A percentile compares a stretch with the other conserved stretches of the same genome.
Evolutionary conservation across 2,113 vertebrate genomes (phyloP).

Genomic region (Chascanopsetta lugubris): DNA sequence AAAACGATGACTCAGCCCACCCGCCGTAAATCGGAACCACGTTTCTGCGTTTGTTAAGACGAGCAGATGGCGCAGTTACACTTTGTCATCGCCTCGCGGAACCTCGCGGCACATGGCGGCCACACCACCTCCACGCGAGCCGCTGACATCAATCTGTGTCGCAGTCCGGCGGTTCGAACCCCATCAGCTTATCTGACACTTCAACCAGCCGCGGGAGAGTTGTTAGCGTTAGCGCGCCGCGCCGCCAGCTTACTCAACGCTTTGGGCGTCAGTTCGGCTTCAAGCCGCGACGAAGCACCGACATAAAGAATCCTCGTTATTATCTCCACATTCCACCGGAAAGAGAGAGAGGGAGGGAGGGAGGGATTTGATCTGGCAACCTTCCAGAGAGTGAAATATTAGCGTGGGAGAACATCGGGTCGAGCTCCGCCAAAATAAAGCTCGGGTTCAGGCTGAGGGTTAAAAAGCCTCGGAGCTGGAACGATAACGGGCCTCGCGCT

Average conservation of each 20-base stretch:
- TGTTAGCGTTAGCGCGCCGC: too few relatives aligned
- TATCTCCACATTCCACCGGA: constrained; percentile 65
- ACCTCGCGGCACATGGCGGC: constrained; percentile 46
- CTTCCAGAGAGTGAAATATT: constrained; percentile 63
- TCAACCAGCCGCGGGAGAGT: constrained; percentile 15
- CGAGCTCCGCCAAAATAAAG: constrained; percentile 43
- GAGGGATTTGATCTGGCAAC: constrained; percentile 50
- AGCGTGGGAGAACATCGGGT: constrained; percentile 61
- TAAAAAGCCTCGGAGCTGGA: constrained; percentile 59
- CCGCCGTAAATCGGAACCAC: constrained; percentile 21
- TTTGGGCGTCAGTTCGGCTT: constrained; percentile 4
- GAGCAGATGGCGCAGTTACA: constrained; percentile 63
- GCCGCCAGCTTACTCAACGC: too few relatives aligned
- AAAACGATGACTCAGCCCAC: background rate
- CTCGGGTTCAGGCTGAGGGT: constrained; percentile 49
- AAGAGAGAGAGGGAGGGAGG: constrained; percentile 38
- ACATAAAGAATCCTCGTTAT: constrained; percentile 54
- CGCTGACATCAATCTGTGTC: constrained; percentile 9
- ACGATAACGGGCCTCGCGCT: constrained; percentile 53
- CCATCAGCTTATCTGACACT: constrained; percentile 27
- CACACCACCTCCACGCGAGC: constrained; percentile 4
- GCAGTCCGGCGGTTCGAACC: background rate
- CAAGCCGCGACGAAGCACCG: constrained; percentile 50
- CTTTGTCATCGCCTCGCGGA: constrained; percentile 55
- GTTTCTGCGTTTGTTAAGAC: constrained; percentile 24